A percentile compares a stretch with the other conserved stretches of the same genome.
Evolutionary conservation across 2,797 vertebrate species (phyloP).

Genomic region (Helicolenus hilgendorfi): DNA sequence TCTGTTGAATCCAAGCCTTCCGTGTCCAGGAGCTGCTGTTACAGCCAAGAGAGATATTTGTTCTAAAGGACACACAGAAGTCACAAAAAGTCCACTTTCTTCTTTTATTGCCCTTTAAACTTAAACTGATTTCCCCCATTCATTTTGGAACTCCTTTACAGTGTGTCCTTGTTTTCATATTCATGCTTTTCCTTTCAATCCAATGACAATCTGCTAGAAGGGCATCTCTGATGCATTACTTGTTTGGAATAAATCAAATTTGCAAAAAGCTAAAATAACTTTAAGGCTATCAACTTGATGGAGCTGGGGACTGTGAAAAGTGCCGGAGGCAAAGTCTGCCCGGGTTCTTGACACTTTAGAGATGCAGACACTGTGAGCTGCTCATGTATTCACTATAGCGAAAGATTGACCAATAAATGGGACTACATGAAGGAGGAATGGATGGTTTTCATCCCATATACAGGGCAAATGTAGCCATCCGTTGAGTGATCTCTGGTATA

Average conservation of each 20-base stretch:
- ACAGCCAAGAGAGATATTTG: conserved; percentile 22
- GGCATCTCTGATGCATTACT: conserved; percentile 66
- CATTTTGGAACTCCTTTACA: conserved; percentile 37
- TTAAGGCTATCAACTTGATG: conserved; percentile 66
- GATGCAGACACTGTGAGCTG: conserved; percentile 21
- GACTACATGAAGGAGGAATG: neutral
- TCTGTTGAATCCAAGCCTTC: conserved; percentile 24
- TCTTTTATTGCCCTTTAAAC: conserved; percentile 45
- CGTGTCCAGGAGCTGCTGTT: conserved; percentile 27
- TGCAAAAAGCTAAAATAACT: conserved; percentile 59
- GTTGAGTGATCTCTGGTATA: neutral
- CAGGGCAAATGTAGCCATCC: neutral
- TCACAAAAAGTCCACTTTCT: conserved; percentile 39
- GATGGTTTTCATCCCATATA: neutral
- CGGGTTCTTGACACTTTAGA: conserved; percentile 41
- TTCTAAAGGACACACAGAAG: conserved; percentile 55
- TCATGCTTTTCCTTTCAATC: conserved; percentile 61
- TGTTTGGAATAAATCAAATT: conserved; percentile 77
- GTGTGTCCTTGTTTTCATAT: conserved; percentile 70
- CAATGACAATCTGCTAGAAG: conserved; percentile 68
- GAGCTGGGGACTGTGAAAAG: conserved; percentile 43
- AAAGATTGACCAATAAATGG: conserved; percentile 30
- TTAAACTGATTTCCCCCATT: conserved; percentile 36
- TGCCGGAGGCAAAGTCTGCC: conserved; percentile 52
- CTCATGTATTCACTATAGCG: conserved; percentile 11